Conservation (phyloP, 2,888 invertebrate species). For the Agrochola litura region DNA sequence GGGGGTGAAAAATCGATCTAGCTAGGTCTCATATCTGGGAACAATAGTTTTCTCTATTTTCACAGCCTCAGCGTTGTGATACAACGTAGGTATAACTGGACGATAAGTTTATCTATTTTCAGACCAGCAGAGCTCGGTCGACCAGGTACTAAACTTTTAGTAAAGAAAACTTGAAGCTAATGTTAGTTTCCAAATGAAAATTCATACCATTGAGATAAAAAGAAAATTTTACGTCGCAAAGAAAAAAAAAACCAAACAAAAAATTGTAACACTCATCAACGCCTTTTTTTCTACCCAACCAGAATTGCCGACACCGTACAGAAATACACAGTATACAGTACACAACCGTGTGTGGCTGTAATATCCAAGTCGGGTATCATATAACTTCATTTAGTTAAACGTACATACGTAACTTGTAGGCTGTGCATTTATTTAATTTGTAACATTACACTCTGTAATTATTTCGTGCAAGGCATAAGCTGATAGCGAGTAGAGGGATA, state of each 20-base stretch:
- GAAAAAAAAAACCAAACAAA: neutral
- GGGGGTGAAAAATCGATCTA: too few species aligned
- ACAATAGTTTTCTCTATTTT: too few species aligned
- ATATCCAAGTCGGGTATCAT: slow-evolving; percentile 61
- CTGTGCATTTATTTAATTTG: slow-evolving; percentile 71
- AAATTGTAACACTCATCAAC: neutral
- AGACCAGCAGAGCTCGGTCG: too few species aligned
- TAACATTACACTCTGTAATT: slow-evolving; percentile 69
- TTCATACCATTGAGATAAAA: too few species aligned
- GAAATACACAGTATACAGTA: neutral
- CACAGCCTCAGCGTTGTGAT: too few species aligned
- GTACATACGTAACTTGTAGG: slow-evolving; percentile 64
- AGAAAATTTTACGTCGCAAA: neutral
- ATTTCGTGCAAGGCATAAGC: slow-evolving; percentile 55
- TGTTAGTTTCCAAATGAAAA: too few species aligned
- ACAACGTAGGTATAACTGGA: too few species aligned
- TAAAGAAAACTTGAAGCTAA: too few species aligned
- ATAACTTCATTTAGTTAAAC: slow-evolving; percentile 72
- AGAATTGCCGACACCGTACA: slow-evolving; percentile 15
- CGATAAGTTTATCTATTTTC: too few species aligned
- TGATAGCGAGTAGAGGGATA: slow-evolving; percentile 2
- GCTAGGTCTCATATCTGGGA: too few species aligned
- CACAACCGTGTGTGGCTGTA: slow-evolving; percentile 19
- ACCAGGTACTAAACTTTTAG: too few species aligned
- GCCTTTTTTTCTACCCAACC: slow-evolving; percentile 6